Conservation (phyloP, 2,888 invertebrate genomes). For the Drosophila ochracea region DNA sequence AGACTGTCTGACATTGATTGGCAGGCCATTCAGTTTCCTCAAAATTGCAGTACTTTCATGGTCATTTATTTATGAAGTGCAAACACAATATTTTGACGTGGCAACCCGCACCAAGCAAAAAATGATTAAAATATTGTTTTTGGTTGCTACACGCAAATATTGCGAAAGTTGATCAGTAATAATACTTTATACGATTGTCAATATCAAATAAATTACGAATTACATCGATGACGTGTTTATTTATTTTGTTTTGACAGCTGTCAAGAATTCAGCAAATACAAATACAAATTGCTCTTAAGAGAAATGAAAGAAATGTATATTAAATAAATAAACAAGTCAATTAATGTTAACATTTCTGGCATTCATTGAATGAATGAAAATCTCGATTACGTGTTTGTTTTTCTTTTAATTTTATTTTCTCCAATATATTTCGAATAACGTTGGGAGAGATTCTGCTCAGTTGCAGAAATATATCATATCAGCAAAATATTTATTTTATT, state of each 20-base stretch:
- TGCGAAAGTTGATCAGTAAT: neutral
- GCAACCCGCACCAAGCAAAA: neutral
- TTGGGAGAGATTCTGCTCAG: neutral
- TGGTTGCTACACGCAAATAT: neutral
- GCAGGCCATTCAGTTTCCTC: slow-evolving; percentile 21
- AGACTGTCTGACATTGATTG: slow-evolving; percentile 47
- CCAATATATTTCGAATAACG: neutral
- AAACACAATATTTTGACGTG: slow-evolving; percentile 16
- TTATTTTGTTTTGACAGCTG: neutral
- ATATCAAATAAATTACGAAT: neutral
- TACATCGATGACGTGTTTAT: neutral
- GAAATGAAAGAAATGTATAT: neutral
- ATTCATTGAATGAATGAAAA: no score
- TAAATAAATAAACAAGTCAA: neutral
- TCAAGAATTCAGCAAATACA: neutral
- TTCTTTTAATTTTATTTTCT: neutral
- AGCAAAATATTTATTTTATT: neutral
- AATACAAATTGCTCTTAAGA: neutral
- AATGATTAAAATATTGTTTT: neutral
- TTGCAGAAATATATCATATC: no score
- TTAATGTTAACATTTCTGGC: no score
- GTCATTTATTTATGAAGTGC: slow-evolving; percentile 29
- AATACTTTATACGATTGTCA: neutral
- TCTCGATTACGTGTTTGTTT: no score
- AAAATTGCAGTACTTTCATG: slow-evolving; percentile 29